Conservation (phyloP, 2,888 invertebrate genomes). For the Salticus scenicus region DNA sequence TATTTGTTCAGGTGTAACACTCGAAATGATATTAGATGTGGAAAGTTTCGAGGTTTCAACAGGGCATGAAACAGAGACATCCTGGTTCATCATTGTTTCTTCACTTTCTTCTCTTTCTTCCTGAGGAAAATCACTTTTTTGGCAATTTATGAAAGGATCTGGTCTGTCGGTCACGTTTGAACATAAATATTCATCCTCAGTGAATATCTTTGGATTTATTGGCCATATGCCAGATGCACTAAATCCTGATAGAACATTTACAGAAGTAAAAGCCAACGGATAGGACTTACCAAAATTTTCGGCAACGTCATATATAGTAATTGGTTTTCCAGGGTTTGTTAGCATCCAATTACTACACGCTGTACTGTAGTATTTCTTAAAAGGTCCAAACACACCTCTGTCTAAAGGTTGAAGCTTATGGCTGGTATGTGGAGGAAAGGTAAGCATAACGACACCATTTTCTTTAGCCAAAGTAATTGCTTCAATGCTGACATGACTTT, state of each 20-base stretch:
- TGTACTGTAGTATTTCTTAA: constrained; percentile 69
- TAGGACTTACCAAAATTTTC: too few relatives aligned
- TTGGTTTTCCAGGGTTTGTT: constrained; percentile 22
- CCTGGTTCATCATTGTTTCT: not conserved
- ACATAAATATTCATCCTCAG: too few relatives aligned
- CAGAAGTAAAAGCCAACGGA: too few relatives aligned
- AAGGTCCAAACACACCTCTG: constrained; percentile 16
- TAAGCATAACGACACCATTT: constrained; percentile 35
- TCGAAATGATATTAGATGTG: constrained; percentile 3
- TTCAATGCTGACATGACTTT: constrained; percentile 28
- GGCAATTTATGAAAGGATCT: not conserved
- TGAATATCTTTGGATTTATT: too few relatives aligned
- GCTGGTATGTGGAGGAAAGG: constrained; percentile 16
- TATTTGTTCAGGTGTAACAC: constrained; percentile 34
- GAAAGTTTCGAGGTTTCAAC: constrained; percentile 2
- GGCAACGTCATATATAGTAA: constrained; percentile 39
- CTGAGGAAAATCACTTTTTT: not conserved
- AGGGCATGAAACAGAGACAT: not conserved
- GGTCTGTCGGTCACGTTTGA: too few relatives aligned
- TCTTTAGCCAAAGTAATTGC: constrained; percentile 18
- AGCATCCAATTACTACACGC: constrained; percentile 71
- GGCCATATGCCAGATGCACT: too few relatives aligned
- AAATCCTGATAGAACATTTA: too few relatives aligned
- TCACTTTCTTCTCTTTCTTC: not conserved
- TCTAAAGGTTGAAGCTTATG: constrained; percentile 25